phyloP scores from a whole-genome alignment of 2,888 invertebrate species.

The Drosophila setosimentum region DNA sequence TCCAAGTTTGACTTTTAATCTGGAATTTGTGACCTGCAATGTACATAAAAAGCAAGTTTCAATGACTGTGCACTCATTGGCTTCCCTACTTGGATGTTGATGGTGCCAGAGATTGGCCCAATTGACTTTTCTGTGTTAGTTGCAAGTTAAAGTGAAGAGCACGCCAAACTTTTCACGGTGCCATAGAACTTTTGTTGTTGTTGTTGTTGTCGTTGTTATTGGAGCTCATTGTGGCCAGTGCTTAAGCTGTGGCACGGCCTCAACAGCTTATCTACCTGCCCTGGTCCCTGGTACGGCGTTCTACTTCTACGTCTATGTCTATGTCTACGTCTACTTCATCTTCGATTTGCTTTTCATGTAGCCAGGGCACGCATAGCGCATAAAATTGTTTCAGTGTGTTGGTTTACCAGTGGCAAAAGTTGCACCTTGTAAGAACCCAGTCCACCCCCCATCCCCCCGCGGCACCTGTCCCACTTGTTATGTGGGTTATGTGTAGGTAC shows the following conservation, averaged over 20 bases:
- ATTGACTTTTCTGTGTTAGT: constrained; percentile 49
- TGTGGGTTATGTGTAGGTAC: constrained; percentile 58
- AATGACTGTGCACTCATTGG: constrained; percentile 27
- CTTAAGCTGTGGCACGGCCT: constrained; percentile 44
- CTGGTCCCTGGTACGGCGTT: constrained; percentile 27
- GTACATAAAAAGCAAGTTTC: constrained; percentile 43
- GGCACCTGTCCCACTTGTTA: constrained; percentile 26
- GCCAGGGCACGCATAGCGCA: constrained; percentile 77
- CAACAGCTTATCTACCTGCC: constrained; percentile 25
- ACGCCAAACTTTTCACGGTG: constrained; percentile 38
- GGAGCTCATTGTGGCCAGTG: constrained; percentile 45
- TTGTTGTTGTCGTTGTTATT: not conserved
- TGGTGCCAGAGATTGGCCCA: constrained; percentile 57
- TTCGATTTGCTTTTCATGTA: constrained; percentile 78
- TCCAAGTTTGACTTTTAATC: constrained; percentile 27
- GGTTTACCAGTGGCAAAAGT: constrained; percentile 54
- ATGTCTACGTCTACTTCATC: constrained; percentile 54
- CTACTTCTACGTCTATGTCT: constrained; percentile 7
- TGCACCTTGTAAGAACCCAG: constrained; percentile 48
- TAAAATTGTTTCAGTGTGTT: constrained; percentile 71
- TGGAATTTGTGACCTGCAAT: constrained; percentile 34
- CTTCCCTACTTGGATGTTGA: constrained; percentile 21
- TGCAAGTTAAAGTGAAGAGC: constrained; percentile 19
- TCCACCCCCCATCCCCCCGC: not conserved
- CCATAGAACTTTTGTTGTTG: constrained; percentile 25